Evolutionary conservation across 1,140 invertebrate species (phyloP), one percentile per base, ranked within the genome.

Genomic region (Ostrea denselamellosa): DNA sequence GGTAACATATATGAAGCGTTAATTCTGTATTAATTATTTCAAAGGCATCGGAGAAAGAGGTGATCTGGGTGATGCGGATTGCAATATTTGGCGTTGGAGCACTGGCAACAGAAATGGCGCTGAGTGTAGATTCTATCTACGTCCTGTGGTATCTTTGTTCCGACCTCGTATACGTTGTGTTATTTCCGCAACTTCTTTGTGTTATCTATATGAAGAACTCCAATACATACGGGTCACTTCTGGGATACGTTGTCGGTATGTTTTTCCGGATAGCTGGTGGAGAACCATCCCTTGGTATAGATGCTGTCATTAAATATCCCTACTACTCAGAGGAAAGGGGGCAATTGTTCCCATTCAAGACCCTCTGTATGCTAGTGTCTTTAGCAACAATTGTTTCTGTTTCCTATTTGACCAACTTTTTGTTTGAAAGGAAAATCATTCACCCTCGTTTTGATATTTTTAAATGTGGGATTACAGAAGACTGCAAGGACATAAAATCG

Each of bases 101-200:
- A 54, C 94, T 99, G 82, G 97, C 98, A 71, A 99, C 98, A 12
- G 96, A 98, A 71, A 99, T 99, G 97, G 99, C 98, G 2, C 96
- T 99, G 85, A 98, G 97, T 71, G 99, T 99, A 91, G 97, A 98
- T 87, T 98, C 98, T 84, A 99, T 99, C 92, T 99, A 99, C 94
- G 98, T 98, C 5, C 96, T 99, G 19, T 99, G 98, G 98, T 93
- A 89, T 86, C 97, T 99, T 96, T 99, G 98, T 95, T 99, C 98
- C 19, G 99, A 99, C 95, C 95, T 99, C 91, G 98, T 99, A 56
- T 99, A 99, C 96, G 98, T 99, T 83, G 99, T 99, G 93, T 96
- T 99, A 86, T 99, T 99, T 95, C 99, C 99, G 0, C 98, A 99
- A 95, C 96, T 99, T 22, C 96, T 99, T 81, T 98, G 98, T 97